Percentiles rank a stretch among this genome's conserved stretches.
Conservation (phyloP, 2,797 vertebrate genomes). For the Falco naumanni region DNA sequence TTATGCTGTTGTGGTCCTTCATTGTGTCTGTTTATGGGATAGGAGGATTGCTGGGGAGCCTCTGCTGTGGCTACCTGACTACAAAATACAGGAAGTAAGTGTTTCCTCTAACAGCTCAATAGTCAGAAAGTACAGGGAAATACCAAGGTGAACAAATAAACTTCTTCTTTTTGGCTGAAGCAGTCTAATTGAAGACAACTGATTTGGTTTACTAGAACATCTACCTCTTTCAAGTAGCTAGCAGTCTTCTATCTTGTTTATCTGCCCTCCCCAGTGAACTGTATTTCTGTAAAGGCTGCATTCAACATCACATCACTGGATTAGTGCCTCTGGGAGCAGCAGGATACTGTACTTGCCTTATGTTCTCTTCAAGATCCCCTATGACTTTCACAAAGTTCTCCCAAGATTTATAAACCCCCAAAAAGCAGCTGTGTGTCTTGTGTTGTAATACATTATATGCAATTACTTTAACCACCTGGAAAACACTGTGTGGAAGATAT, state of each 20-base stretch:
- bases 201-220: not conserved
- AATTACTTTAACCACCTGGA: not conserved
- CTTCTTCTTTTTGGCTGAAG: not conserved
- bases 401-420: not conserved
- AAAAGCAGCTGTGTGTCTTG: not conserved
- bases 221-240: not conserved
- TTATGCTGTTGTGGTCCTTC: constrained; percentile 90
- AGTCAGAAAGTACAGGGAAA: not conserved
- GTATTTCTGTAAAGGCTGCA: not conserved
- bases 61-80: constrained; percentile 89
- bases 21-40: constrained; percentile 90
- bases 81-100: constrained; percentile 88
- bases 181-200: not conserved
- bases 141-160: not conserved
- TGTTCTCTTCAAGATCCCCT: not conserved
- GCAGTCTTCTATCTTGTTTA: not conserved
- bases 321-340: not conserved
- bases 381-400: not conserved
- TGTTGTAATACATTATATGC: not conserved
- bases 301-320: not conserved
- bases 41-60: constrained; percentile 87
- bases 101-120: not conserved
- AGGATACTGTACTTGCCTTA: not conserved
- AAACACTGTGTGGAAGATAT: not conserved
- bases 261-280: not conserved